A percentile compares a stretch with the other conserved stretches of the same genome.
phyloP scores from a whole-genome alignment of 2,888 invertebrate species.

The Ptilodon capucinus region DNA sequence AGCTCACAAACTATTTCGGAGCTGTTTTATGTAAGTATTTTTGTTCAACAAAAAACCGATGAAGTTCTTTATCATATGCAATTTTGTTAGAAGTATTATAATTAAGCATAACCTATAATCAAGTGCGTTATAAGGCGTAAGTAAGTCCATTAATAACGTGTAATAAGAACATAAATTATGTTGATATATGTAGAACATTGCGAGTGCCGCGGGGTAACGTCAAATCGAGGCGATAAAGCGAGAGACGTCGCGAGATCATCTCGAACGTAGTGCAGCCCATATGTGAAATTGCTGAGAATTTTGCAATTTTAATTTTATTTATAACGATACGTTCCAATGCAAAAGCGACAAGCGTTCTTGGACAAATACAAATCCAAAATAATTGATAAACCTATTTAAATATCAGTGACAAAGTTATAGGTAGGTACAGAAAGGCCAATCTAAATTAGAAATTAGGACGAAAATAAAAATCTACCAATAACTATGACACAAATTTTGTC shows the following conservation, averaged over 20 bases:
- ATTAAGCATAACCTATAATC: slow-evolving; percentile 26
- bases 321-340: slow-evolving; percentile 57
- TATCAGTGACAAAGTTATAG: too few species aligned
- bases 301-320: slow-evolving; percentile 83
- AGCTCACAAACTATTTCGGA: not conserved
- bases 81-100: slow-evolving; percentile 19
- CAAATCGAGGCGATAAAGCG: slow-evolving; percentile 70
- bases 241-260: slow-evolving; percentile 67
- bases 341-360: slow-evolving; percentile 28
- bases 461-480: too few species aligned
- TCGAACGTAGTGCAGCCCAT: slow-evolving; percentile 69
- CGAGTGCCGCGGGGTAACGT: slow-evolving; percentile 63
- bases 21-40: too few species aligned
- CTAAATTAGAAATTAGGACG: too few species aligned
- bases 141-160: slow-evolving; percentile 74
- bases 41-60: slow-evolving; percentile 7
- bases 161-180: slow-evolving; percentile 76
- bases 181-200: slow-evolving; percentile 71
- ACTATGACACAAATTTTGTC: too few species aligned
- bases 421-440: too few species aligned
- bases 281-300: slow-evolving; percentile 80
- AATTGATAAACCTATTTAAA: too few species aligned
- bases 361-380: too few species aligned
- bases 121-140: slow-evolving; percentile 49
- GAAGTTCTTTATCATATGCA: slow-evolving; percentile 3